Evolutionary conservation across 2,797 vertebrate genomes (phyloP), one percentile per base, ranked within the genome.

Genomic region (Microcaecilia unicolor): DNA sequence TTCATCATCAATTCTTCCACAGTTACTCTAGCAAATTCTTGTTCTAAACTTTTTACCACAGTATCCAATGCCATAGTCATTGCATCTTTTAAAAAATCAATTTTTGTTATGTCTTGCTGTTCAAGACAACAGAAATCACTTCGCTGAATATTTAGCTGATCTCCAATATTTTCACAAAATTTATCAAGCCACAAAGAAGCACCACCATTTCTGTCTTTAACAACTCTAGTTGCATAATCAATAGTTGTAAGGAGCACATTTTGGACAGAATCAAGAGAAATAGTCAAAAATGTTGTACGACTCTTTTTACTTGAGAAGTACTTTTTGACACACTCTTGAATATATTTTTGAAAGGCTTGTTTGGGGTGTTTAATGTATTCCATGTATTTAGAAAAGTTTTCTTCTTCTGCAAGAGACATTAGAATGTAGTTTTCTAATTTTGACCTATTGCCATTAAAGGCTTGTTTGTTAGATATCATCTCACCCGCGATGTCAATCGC

Each of bases 171-270:
- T 2, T 18, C 26, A 10, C 67, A 78, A 37, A 87, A 80, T 4
- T 30, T 22, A 25, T 66, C 19, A 28, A 76, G n/a, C 81, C 78
- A 84, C 2, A 48, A 46, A 3, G 55, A 30, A 7, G 10, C n/a
- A n/a, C 25, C 24, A 9, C 21, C 22, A 6, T n/a, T 5, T 25
- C 6, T 34, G 3, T 34, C 32, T 18, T 34, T 16, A 4, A 8
- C 6, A 12, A 34, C 32, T 24, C n/a, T 2, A 6, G 32, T 34
- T 16, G 32, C 34, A 11, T 12, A n/a, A 7, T 5, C 4, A 12
- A 34, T 18, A 16, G 32, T 22, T 10, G 15, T 7, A 5, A 10
- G 19, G 7, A 34, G 9, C 13, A 10, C 21, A 13, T 1, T 2
- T 4, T 34, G 13, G 2, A 24, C 25, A 24, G 7, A 4, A 18